phyloP scores from a whole-genome alignment of 2,888 invertebrate species.

The Apocheima hispidaria region DNA sequence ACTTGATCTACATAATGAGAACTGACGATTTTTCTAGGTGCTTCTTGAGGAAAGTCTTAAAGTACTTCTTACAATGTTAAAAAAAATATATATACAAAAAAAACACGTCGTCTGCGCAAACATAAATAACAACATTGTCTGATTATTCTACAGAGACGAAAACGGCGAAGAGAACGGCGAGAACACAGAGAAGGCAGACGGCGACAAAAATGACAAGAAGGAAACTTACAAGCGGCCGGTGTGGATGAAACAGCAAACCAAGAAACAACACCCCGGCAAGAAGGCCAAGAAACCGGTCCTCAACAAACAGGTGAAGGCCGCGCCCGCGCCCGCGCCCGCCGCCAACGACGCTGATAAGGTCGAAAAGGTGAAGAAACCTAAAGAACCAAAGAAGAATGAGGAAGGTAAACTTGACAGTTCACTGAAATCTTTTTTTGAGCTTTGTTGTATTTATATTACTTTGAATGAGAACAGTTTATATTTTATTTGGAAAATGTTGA shows the following conservation, averaged over 20 bases:
- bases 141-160: constrained; percentile 74
- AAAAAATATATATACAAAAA: too few relatives aligned
- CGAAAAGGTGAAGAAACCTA: constrained; percentile 64
- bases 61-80: too few relatives aligned
- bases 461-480: too few relatives aligned
- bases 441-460: not conserved
- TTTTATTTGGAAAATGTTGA: too few relatives aligned
- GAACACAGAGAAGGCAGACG: constrained; percentile 73
- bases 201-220: constrained; percentile 80
- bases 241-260: constrained; percentile 65
- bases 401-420: constrained; percentile 50
- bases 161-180: constrained; percentile 85
- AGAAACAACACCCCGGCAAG: constrained; percentile 64
- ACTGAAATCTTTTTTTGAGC: too few relatives aligned
- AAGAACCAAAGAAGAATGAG: constrained; percentile 79
- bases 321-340: constrained; percentile 55
- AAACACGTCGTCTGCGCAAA: too few relatives aligned
- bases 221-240: constrained; percentile 88
- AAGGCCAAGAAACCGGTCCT: constrained; percentile 62
- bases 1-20: too few relatives aligned
- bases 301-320: constrained; percentile 59
- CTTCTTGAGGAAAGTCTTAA: too few relatives aligned
- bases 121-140: not conserved
- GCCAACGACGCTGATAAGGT: constrained; percentile 64
- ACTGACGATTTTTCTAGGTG: too few relatives aligned